Base-by-base conservation (phyloP, 2,113 vertebrate species). In the Neotoma lepida region DNA sequence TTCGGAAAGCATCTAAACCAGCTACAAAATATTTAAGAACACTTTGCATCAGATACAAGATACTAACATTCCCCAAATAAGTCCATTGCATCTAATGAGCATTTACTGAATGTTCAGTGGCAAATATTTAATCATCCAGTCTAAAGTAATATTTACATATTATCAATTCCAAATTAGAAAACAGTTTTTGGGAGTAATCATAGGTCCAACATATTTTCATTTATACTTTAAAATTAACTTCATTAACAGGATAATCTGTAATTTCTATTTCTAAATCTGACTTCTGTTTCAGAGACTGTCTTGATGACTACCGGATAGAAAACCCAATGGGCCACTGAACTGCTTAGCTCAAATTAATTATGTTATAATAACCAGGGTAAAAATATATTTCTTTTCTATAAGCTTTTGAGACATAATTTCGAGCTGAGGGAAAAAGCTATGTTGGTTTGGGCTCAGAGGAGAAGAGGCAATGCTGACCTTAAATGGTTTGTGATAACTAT, bases 1-100 rank as follows among this genome's bases (percentile, higher is more conserved):
- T 98, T 95, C 98, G 98, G 88, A 99, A 99, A 94, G 99, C 99
- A 7, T 98, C 97, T 97, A 99, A 98, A 66, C 99, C 99, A 26
- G 99, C 99, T 99, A 96, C 17, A 92, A 96, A 96, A 94, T 97
- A 94, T 77, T 85, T 39, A 68, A 94, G 39, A 94, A 61, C 90
- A 85, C 41, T 71, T 64, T 73, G 24, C 49, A 9, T 66, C 46
- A 39, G 49, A n/a, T 49, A 7, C 1, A 91, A n/a, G 41, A 22
- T 8, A 91, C 33, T 86, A 88, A 90, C 3, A 51, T 74, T 46
- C 58, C 12, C 63, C 39, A 77, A 39, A 70, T 44, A 56, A 88
- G 1, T 41, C 58, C 5, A 46, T 41, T 70, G 24, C 2, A 46
- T n/a, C n/a, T 9, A 24, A 22, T 78, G 18, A 80, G 1, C 12